phyloP scores from a whole-genome alignment of 1,140 invertebrate genomes.

The Sminthurinus signatus region DNA sequence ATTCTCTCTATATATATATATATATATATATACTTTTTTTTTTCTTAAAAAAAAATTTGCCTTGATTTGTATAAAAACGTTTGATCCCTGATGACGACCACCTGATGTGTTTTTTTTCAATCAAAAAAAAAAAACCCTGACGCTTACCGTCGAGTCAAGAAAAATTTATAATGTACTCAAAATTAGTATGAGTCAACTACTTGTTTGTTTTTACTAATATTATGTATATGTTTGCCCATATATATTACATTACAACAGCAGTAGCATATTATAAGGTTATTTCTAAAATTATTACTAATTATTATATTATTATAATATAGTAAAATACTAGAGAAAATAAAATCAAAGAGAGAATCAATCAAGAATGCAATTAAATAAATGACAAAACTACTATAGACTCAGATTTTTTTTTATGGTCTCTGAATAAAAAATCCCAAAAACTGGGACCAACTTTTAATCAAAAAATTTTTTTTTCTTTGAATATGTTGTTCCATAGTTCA shows the following conservation, averaged over 20 bases:
- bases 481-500: conserved; percentile 8
- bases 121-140: no score
- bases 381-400: not conserved
- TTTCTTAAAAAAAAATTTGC: not conserved
- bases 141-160: no score
- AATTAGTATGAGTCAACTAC: not conserved
- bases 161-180: no score
- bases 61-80: no score
- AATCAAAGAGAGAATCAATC: conserved; percentile 10
- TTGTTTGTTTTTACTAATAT: no score
- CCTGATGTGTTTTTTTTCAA: no score
- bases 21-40: no score
- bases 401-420: conserved; percentile 8
- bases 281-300: conserved; percentile 1
- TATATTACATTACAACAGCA: not conserved
- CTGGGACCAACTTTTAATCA: conserved; percentile 29
- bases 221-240: no score
- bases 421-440: conserved; percentile 34
- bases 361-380: conserved; percentile 12
- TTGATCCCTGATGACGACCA: conserved; percentile 2
- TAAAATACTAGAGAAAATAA: not conserved
- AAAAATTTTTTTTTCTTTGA: not conserved
- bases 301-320: conserved; percentile 8
- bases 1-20: no score
- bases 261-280: not conserved